A percentile compares a stretch with the other conserved stretches of the same genome.
Evolutionary conservation across 2,888 invertebrate species (phyloP).

Genomic region (Drosophila ustulata): DNA sequence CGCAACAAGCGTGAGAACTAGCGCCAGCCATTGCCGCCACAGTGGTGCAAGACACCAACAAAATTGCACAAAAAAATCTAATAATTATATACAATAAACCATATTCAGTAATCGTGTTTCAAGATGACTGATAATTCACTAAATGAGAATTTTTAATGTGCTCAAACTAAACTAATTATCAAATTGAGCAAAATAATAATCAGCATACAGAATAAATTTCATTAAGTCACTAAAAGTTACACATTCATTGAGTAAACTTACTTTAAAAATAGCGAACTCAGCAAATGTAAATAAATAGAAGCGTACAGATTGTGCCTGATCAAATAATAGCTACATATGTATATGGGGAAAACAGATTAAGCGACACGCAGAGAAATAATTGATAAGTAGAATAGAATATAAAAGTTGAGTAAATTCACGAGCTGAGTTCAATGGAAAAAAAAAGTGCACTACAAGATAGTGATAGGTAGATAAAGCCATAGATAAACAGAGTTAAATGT

Average conservation of each 20-base stretch:
- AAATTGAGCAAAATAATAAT: too few relatives aligned
- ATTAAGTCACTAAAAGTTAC: background rate
- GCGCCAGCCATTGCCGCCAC: conserved; percentile 58
- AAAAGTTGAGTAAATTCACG: background rate
- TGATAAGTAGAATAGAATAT: background rate
- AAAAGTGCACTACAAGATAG: background rate
- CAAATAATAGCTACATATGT: background rate
- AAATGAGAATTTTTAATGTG: too few relatives aligned
- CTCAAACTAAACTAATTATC: too few relatives aligned
- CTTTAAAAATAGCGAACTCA: too few relatives aligned
- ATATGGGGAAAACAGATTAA: background rate
- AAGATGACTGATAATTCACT: background rate
- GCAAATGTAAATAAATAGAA: background rate
- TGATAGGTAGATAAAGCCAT: background rate
- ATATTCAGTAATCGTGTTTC: too few relatives aligned
- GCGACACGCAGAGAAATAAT: background rate
- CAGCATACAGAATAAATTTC: too few relatives aligned
- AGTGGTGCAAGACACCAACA: conserved; percentile 35
- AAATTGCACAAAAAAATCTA: background rate
- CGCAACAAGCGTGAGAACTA: conserved; percentile 78
- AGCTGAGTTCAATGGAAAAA: background rate
- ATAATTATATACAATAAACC: background rate
- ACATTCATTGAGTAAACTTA: background rate
- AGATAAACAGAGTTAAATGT: background rate
- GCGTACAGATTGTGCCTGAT: background rate